Percentiles rank a stretch among this genome's conserved stretches.
Evolutionary conservation across 2,888 invertebrate species (phyloP).

Genomic region (Pharmacophagus antenor): DNA sequence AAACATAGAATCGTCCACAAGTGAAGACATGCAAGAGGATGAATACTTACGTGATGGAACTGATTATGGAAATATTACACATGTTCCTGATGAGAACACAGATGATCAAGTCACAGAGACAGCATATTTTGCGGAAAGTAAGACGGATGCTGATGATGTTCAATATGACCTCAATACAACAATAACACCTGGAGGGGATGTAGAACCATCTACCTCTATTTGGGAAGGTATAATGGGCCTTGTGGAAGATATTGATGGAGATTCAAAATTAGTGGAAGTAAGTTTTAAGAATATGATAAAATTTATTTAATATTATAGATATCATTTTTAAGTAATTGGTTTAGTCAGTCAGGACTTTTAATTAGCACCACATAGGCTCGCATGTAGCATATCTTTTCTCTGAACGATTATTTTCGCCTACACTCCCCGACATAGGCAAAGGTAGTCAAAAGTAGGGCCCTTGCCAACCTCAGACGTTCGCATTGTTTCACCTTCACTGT

Average conservation of each 20-base stretch:
- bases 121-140: constrained; percentile 51
- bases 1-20: constrained; percentile 86
- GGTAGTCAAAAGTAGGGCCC: too few relatives aligned
- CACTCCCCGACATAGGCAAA: too few relatives aligned
- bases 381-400: too few relatives aligned
- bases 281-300: constrained; percentile 41
- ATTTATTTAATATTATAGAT: too few relatives aligned
- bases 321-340: too few relatives aligned
- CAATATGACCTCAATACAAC: constrained; percentile 67
- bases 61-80: constrained; percentile 70
- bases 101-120: constrained; percentile 58
- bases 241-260: constrained; percentile 64
- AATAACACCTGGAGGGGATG: constrained; percentile 57
- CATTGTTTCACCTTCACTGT: too few relatives aligned
- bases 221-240: constrained; percentile 73
- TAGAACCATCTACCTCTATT: constrained; percentile 58
- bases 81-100: constrained; percentile 53
- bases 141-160: constrained; percentile 51
- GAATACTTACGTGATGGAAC: constrained; percentile 72
- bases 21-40: constrained; percentile 80
- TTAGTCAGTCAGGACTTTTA: too few relatives aligned
- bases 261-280: constrained; percentile 60
- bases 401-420: too few relatives aligned
- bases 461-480: too few relatives aligned
- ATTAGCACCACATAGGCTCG: too few relatives aligned